These are phyloP conservation scores for Rhabdophis nuchalis DNA, from an alignment of 2,797 vertebrate genomes.

Conservation along the genomic window DNA sequence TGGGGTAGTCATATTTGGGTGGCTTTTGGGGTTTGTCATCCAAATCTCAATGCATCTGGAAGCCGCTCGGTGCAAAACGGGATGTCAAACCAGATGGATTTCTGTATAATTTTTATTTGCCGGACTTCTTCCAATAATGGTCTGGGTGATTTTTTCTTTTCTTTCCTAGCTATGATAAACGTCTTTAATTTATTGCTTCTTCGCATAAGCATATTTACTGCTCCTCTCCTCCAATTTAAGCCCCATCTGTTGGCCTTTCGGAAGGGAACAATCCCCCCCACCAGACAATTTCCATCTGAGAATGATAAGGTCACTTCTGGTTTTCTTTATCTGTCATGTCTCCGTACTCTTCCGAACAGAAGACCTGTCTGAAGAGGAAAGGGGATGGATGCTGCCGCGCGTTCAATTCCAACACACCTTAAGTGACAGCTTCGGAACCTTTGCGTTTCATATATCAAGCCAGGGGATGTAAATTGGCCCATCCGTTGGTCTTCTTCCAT, in stretches of 20 bases:
- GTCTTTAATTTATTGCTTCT: not conserved
- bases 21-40: not conserved
- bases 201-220: slow-evolving; percentile 1
- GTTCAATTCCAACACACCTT: slow-evolving; percentile 49
- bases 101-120: not conserved
- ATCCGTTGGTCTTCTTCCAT: slow-evolving; percentile 50
- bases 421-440: slow-evolving; percentile 57
- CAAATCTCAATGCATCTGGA: not conserved
- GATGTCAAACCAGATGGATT: not conserved
- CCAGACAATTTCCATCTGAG: slow-evolving; percentile 33
- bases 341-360: slow-evolving; percentile 48
- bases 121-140: not conserved
- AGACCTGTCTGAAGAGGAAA: slow-evolving; percentile 51
- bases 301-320: slow-evolving; percentile 19
- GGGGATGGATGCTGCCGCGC: slow-evolving; percentile 35
- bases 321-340: slow-evolving; percentile 49
- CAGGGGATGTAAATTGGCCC: slow-evolving; percentile 51
- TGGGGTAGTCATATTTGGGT: not conserved
- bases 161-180: not conserved
- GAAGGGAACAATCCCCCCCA: slow-evolving; percentile 8
- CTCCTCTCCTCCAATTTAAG: not conserved
- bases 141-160: not conserved
- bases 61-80: not conserved
- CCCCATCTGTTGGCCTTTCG: not conserved
- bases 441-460: slow-evolving; percentile 56